Conservation (phyloP, 2,797 vertebrate genomes). For the Cheracebus regulus region DNA sequence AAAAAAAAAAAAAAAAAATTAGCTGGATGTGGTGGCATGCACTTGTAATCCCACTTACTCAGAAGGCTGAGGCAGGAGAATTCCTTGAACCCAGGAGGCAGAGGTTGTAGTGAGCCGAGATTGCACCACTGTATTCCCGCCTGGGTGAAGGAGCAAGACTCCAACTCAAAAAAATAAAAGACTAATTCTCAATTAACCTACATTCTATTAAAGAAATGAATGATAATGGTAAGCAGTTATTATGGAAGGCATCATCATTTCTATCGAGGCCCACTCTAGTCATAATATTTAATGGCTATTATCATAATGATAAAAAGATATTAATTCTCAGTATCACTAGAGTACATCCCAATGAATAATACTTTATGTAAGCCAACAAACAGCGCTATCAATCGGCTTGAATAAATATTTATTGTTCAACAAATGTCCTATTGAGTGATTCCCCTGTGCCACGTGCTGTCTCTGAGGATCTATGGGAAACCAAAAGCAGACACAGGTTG, state of each 20-base stretch:
- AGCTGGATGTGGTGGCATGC: neutral
- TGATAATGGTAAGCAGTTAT: neutral
- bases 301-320: neutral
- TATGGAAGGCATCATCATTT: neutral
- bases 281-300: neutral
- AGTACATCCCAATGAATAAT: neutral
- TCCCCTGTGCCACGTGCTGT: too few relatives aligned
- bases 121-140: neutral
- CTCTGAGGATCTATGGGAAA: neutral
- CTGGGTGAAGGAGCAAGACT: neutral
- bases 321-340: neutral
- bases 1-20: neutral
- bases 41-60: neutral
- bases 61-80: neutral
- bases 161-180: neutral
- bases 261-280: neutral
- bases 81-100: fast-evolving
- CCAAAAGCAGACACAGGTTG: too few relatives aligned
- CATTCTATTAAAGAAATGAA: neutral
- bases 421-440: neutral
- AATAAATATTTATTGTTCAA: neutral
- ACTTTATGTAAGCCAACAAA: neutral
- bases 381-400: neutral
- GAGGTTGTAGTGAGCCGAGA: neutral
- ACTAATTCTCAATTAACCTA: neutral